phyloP scores from a whole-genome alignment of 1,140 invertebrate genomes.

The Cardiocondyla obscurior region DNA sequence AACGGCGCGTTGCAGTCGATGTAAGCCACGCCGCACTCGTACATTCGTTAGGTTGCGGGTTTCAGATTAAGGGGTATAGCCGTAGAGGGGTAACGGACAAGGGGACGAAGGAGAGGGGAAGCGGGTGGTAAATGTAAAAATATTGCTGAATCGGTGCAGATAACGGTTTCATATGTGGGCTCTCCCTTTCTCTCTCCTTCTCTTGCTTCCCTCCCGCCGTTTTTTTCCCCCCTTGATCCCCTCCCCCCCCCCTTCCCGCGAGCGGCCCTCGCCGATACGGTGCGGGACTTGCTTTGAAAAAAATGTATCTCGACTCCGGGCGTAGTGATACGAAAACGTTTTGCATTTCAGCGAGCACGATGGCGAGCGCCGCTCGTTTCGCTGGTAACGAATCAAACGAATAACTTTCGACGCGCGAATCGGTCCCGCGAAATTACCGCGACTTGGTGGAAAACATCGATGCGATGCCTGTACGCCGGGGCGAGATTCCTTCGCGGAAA shows the following conservation, averaged over 20 bases:
- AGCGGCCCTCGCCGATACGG: constrained; percentile 60
- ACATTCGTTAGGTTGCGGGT: constrained; percentile 77
- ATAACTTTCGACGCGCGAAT: constrained; percentile 74
- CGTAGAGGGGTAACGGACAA: constrained; percentile 60
- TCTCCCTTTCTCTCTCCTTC: constrained; percentile 49
- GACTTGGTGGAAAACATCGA: constrained; percentile 60
- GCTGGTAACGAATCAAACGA: constrained; percentile 73
- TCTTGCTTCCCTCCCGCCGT: constrained; percentile 9
- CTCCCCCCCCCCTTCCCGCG: neutral
- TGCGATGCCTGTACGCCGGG: constrained; percentile 19
- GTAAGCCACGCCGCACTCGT: constrained; percentile 73
- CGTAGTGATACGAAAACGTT: constrained; percentile 75
- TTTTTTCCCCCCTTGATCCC: too few relatives aligned
- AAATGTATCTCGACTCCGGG: constrained; percentile 75
- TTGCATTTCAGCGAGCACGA: constrained; percentile 75
- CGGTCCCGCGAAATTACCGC: constrained; percentile 70
- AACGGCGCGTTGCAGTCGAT: constrained; percentile 62
- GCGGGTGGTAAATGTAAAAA: constrained; percentile 79
- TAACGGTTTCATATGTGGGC: constrained; percentile 78
- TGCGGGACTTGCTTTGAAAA: constrained; percentile 76
- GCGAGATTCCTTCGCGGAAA: constrained; percentile 37
- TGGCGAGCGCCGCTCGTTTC: constrained; percentile 67
- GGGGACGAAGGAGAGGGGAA: constrained; percentile 27
- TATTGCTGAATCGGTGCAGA: constrained; percentile 80
- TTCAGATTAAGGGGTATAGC: constrained; percentile 75